phyloP scores from a whole-genome alignment of 2,797 vertebrate species.

The Lutjanus argentimaculatus region DNA sequence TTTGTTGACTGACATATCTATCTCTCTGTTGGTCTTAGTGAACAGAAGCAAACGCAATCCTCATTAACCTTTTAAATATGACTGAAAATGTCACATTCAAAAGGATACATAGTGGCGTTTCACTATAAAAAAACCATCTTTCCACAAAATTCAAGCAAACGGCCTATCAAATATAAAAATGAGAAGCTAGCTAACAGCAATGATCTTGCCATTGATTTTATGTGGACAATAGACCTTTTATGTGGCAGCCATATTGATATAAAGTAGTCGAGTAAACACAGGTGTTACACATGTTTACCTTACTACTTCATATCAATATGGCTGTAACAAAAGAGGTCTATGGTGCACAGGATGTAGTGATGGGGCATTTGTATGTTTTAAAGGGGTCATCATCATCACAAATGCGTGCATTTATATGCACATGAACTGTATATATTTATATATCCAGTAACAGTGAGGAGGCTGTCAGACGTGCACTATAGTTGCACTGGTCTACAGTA shows the following conservation, averaged over 20 bases:
- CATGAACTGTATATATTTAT: background rate
- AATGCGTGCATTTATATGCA: background rate
- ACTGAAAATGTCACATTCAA: background rate
- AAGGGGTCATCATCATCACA: no score
- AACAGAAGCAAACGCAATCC: background rate
- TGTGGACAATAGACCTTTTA: background rate
- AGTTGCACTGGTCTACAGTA: constrained; percentile 28
- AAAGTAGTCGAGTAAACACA: no score
- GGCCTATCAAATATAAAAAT: background rate
- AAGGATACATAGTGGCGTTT: background rate
- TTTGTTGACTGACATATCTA: no score
- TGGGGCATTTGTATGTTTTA: background rate
- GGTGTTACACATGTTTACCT: no score
- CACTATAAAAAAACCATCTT: background rate
- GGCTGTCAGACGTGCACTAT: background rate
- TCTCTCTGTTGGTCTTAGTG: background rate
- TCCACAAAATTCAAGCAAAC: background rate
- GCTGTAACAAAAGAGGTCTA: no score
- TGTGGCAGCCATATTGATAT: no score
- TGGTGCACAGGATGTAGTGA: no score
- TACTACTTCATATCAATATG: no score
- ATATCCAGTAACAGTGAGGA: background rate
- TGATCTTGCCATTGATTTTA: background rate
- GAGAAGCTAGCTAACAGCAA: no score
- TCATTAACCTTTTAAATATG: background rate